Conservation (phyloP, 2,888 invertebrate genomes). For the Diabrotica balteata region DNA sequence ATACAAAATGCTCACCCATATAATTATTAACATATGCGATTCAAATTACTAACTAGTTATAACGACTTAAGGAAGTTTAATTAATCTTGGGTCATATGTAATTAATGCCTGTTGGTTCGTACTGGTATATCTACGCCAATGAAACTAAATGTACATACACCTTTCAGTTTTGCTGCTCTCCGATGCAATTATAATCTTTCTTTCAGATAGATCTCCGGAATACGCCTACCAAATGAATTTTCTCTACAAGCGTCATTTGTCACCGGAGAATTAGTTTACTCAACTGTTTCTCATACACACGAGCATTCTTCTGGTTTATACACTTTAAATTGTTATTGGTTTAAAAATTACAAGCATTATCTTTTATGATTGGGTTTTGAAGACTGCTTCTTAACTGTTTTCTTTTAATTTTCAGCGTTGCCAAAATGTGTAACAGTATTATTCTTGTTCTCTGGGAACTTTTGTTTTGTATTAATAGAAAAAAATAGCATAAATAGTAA, state of each 20-base stretch:
- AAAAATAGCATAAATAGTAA: too few species aligned
- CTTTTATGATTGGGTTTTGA: background rate
- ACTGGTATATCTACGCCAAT: background rate
- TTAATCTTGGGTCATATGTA: too few species aligned
- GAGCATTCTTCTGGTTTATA: conserved; percentile 6
- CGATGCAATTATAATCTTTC: conserved; percentile 13
- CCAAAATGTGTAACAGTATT: too few species aligned
- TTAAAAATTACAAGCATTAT: conserved; percentile 4
- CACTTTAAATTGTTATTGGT: conserved; percentile 7
- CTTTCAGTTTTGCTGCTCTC: conserved; percentile 1
- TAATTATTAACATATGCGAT: too few species aligned
- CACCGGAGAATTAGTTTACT: conserved; percentile 7
- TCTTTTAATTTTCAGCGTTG: too few species aligned
- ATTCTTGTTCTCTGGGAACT: too few species aligned
- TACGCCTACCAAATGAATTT: conserved; percentile 23
- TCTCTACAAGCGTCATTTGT: conserved; percentile 10
- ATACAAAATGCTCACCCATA: too few species aligned
- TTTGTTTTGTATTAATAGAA: too few species aligned
- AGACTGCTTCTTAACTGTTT: too few species aligned
- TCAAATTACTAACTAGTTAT: too few species aligned
- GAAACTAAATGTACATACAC: background rate
- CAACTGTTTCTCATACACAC: conserved; percentile 7
- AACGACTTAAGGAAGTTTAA: too few species aligned
- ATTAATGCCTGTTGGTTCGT: too few species aligned
- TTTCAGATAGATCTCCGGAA: conserved; percentile 14